Base-by-base conservation (phyloP, 2,888 invertebrate species). In the Sialis lutaria region DNA sequence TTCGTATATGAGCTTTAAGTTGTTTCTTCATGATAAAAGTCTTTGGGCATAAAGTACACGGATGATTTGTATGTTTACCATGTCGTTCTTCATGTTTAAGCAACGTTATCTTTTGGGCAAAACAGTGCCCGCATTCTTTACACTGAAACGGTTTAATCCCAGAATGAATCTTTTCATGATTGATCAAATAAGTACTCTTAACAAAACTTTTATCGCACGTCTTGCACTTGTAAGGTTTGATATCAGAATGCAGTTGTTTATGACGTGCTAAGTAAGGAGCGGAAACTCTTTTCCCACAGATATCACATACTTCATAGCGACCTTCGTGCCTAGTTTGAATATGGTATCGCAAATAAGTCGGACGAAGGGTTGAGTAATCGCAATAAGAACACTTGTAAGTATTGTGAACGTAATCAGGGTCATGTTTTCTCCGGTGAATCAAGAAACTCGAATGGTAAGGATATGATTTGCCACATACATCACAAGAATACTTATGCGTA, bases 101-200 rank as follows among this genome's bases (percentile, higher is more conserved):
- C 13, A 46, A 35, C 2, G 42, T 46, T 8, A 40, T 45, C 12
- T 45, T 45, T 54, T 73, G 73, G 0, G 70, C 67, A 54, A 73
- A 73, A 2, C 67, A 62, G 52, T 68, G 72, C 3, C 62, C 62
- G 49, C 73, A 73, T 47, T 65, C 60, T 40, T 65, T 64, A 37
- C 59, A 59, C 33, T 50, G 50, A 45, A 54, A 57, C 10, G 58
- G 58, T 47, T 47, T 47, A n/a, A 42, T 32, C 6, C 47, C 47
- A 42, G 13, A 42, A 7, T 47, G 47, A 6, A 42, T 47, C n/a
- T 37, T 34, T 9, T 33, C 7, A 35, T 47, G 47, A 34, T 34
- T 47, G 5, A 47, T 10, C 13, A 47, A 9, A 47, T 47, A 42
- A 3, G 42, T 35, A 10, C 42, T 47, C 6, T 47, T 42, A 5